Conservation (phyloP, 2,113 vertebrate genomes). For the Thunnus thynnus region DNA sequence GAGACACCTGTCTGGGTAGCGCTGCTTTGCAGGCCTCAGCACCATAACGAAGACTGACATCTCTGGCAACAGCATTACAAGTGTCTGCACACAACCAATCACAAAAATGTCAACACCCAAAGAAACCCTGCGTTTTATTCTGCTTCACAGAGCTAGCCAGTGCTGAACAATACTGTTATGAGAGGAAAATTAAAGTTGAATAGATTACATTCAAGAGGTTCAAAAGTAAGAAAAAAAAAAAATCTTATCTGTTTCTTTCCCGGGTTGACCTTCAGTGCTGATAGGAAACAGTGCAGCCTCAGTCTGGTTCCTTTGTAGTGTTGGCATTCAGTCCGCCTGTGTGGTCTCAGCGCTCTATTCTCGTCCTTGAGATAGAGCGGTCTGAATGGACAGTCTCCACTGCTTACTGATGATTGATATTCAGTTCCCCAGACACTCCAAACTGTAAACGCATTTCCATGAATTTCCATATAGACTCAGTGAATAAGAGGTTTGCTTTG, state of each 20-base stretch:
- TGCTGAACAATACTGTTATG: constrained; percentile 40
- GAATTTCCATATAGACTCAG: constrained; percentile 84
- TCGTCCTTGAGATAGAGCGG: constrained; percentile 72
- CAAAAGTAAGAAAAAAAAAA: constrained; percentile 24
- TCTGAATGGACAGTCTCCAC: constrained; percentile 73
- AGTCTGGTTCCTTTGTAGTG: constrained; percentile 70
- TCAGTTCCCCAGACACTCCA: constrained; percentile 77
- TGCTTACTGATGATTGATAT: constrained; percentile 82
- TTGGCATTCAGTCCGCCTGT: constrained; percentile 60
- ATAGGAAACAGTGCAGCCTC: constrained; percentile 65
- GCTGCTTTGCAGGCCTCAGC: constrained; percentile 35
- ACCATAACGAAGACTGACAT: constrained; percentile 64
- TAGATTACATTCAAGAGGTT: constrained; percentile 60
- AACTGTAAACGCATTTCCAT: constrained; percentile 80
- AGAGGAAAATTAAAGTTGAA: constrained; percentile 59
- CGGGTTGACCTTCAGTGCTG: constrained; percentile 73
- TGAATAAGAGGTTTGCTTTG: constrained; percentile 81
- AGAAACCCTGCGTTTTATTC: constrained; percentile 33
- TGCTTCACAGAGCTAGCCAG: not conserved
- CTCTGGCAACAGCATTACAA: constrained; percentile 50
- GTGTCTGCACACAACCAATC: constrained; percentile 48
- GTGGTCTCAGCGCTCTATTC: constrained; percentile 61
- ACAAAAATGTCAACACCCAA: constrained; percentile 56
- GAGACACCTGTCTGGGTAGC: constrained; percentile 57
- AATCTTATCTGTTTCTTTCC: constrained; percentile 47